Base-by-base conservation (phyloP, 2,797 vertebrate genomes). In the Acanthurus tractus region DNA sequence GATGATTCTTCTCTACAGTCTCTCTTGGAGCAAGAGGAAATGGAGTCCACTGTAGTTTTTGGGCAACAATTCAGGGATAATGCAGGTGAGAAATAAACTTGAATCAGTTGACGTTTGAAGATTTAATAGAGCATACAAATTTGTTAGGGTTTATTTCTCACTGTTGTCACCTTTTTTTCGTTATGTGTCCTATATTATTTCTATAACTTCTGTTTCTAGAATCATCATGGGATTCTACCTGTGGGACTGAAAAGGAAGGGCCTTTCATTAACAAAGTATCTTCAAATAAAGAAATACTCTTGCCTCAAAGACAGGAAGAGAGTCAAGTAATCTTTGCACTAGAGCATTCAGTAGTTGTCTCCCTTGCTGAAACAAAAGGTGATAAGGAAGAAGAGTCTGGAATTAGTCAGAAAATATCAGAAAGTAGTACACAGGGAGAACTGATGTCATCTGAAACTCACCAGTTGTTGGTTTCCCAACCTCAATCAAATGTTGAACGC, bases 1-100 rank as follows among this genome's bases (percentile, higher is more conserved):
- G 29, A 64, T 67, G 57, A 87, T 66, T 87, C 53, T 50, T 44
- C 56, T 78, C 63, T 66, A 6, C 83, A 68, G 57, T 81, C 82
- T 64, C 64, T 81, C 45, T 49, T 91, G 8, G 90, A 90, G 70
- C 76, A 91, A 77, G 90, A 94, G 48, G 86, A 89, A 2, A 62
- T 61, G 57, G 82, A 89, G 1, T 63, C 74, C 18, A 59, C 64
- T 46, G 53, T 82, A 38, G 52, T 54, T 14, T 71, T 54, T 25
- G 72, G 42, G 63, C 70, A 88, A 34, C 62, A 58, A 12, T 46
- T 72, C 4, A 76, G 57, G 69, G 68, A 89, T 45, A 67, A 73
- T 53, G 11, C 80, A 73, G 84, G 91, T 92, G 54, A 82, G 63
- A 23, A 80, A 42, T 56, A 54, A 85, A 70, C 3, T 14, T 14